Percentiles rank a stretch among this genome's conserved stretches.
These are phyloP conservation scores for Argyresthia goedartella DNA, from an alignment of 2,888 invertebrate genomes.

Conservation along the genomic window DNA sequence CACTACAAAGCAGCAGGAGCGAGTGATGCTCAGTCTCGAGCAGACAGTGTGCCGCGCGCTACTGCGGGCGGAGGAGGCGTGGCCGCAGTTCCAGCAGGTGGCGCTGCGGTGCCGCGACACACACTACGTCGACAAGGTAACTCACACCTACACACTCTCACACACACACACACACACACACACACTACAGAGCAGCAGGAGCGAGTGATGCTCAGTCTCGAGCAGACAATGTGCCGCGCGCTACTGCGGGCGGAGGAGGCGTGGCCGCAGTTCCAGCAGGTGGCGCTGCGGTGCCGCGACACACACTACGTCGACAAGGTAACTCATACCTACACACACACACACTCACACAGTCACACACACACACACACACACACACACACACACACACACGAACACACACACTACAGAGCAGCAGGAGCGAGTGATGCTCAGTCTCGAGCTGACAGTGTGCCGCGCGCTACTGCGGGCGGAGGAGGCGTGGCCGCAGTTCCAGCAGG, in stretches of 20 bases:
- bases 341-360: constrained; percentile 37
- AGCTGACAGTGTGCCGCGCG: constrained; percentile 79
- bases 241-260: constrained; percentile 73
- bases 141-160: no score
- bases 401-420: constrained; percentile 60
- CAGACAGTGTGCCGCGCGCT: constrained; percentile 82
- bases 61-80: constrained; percentile 69
- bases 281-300: constrained; percentile 47
- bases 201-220: constrained; percentile 64
- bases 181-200: constrained; percentile 75
- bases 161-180: no score
- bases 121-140: no score
- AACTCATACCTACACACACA: constrained; percentile 19
- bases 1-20: constrained; percentile 63
- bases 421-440: constrained; percentile 64
- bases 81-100: constrained; percentile 63
- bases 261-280: constrained; percentile 62
- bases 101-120: constrained; percentile 25
- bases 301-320: constrained; percentile 48
- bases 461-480: constrained; percentile 73
- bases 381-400: no score
- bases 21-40: constrained; percentile 63
- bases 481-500: constrained; percentile 62
- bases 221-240: constrained; percentile 79
- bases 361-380: no score